These are phyloP conservation scores for Limosa lapponica DNA, from an alignment of 2,797 vertebrate species.

Conservation along the genomic window DNA sequence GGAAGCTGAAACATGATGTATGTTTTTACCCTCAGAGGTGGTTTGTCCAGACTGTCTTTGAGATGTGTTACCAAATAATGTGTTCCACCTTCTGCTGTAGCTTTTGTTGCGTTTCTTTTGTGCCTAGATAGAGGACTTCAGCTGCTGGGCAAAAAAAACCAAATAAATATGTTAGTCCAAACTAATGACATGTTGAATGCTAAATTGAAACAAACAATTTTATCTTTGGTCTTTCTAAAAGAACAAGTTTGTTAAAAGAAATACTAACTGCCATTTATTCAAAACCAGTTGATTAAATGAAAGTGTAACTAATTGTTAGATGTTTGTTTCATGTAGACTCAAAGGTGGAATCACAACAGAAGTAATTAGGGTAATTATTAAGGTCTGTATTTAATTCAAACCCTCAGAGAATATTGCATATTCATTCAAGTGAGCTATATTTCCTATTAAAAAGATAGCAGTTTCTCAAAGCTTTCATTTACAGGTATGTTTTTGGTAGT, in stretches of 20 bases:
- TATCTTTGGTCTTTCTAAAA: constrained; percentile 61
- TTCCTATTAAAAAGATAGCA: constrained; percentile 1
- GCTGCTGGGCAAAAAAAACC: not conserved
- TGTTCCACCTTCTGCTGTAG: constrained; percentile 59
- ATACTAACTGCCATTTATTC: constrained; percentile 47
- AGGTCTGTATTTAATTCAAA: constrained; percentile 70
- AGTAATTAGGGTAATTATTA: constrained; percentile 76
- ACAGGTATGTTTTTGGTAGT: constrained; percentile 50
- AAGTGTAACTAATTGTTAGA: constrained; percentile 63
- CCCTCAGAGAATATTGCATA: constrained; percentile 55
- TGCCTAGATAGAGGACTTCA: constrained; percentile 27
- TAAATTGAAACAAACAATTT: constrained; percentile 47
- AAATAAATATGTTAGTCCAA: constrained; percentile 51
- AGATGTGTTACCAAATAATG: constrained; percentile 61
- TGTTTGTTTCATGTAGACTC: constrained; percentile 73
- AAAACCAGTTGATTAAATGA: constrained; percentile 56
- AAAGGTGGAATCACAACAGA: constrained; percentile 76
- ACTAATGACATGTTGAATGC: constrained; percentile 22
- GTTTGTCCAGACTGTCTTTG: constrained; percentile 50
- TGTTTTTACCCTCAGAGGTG: constrained; percentile 58
- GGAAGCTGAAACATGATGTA: constrained; percentile 55
- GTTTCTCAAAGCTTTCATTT: constrained; percentile 48
- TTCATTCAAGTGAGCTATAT: constrained; percentile 54
- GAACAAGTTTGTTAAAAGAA: constrained; percentile 43
- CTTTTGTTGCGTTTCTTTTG: constrained; percentile 13